A percentile compares a stretch with the other conserved stretches of the same genome.
phyloP scores from a whole-genome alignment of 2,113 vertebrate genomes.

The Potamarius usumacintae region DNA sequence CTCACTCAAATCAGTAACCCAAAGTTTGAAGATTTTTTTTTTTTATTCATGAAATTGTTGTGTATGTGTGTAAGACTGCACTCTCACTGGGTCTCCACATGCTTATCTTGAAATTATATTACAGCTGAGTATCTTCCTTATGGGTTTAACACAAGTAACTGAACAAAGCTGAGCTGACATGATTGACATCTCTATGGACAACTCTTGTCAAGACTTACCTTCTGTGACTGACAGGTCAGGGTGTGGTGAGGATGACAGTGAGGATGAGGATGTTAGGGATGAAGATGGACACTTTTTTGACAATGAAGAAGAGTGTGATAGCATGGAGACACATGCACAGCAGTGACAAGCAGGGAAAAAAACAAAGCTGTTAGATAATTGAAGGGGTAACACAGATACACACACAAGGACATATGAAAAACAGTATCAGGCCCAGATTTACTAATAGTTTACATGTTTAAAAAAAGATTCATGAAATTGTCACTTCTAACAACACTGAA shows the following conservation, averaged over 20 bases:
- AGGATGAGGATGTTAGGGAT: conserved; percentile 58
- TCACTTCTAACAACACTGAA: neutral
- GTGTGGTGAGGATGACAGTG: conserved; percentile 66
- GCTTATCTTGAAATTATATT: conserved; percentile 9
- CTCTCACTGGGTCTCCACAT: conserved; percentile 4
- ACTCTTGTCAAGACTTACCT: conserved; percentile 70
- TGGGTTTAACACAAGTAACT: conserved; percentile 20
- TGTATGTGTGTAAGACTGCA: neutral
- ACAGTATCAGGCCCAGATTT: conserved; percentile 5
- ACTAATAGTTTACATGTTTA: neutral
- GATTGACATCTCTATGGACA: conserved; percentile 54
- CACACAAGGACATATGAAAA: conserved; percentile 22
- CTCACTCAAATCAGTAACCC: neutral
- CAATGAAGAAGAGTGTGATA: conserved; percentile 44
- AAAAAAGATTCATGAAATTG: neutral
- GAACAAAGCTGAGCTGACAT: conserved; percentile 45
- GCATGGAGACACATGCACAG: conserved; percentile 36
- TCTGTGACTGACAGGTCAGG: conserved; percentile 63
- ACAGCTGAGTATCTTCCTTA: neutral
- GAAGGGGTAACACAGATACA: conserved; percentile 32
- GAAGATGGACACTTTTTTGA: conserved; percentile 57
- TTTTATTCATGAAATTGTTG: neutral
- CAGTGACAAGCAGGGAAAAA: conserved; percentile 45
- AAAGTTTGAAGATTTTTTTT: no score
- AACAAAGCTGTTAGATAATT: conserved; percentile 26